Evolutionary conservation across 2,797 vertebrate genomes (phyloP), one percentile per base, ranked within the genome.

Genomic region (Miichthys miiuy): DNA sequence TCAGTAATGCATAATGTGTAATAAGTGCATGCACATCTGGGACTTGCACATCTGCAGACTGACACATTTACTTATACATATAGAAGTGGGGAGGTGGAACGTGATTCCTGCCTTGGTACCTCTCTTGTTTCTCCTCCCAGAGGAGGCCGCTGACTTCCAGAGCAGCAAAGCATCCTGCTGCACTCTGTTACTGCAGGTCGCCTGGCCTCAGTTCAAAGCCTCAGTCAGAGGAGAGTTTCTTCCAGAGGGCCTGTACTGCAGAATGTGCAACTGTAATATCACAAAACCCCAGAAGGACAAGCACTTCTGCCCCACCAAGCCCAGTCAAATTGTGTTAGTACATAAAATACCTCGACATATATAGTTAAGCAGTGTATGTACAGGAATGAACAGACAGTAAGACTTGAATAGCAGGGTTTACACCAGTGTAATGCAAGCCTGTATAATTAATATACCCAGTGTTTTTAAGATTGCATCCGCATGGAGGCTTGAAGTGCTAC

Each of bases 201-300:
- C 88, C 84, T 90, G 86, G 88, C 86, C 62, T 63, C 48, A 34
- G 83, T 87, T 92, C 84, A 87, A 91, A 89, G 78, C 55, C 77
- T 75, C 58, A 79, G 78, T 82, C 5, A 87, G 68, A 67, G 50
- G 48, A 76, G 63, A 75, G 78, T 70, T 71, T 88, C 79, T 73
- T 86, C 81, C 82, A 89, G 58, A 84, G 73, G 72, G 79, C 57
- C 76, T 52, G 70, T 68, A 62, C 64, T 47, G 62, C 74, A 83
- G 62, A 76, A 75, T 68, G 74, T 68, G 58, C 67, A 84, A 79
- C 78, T 79, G 77, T 84, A 74, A 87, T 85, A 85, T 82, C 78
- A 72, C 68, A 44, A 75, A 80, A 75, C 52, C 79, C 38, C 84
- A 83, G 80, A 69, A 84, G 80, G 80, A 88, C 20, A 27, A 68